These are phyloP conservation scores for Spicauda simplicius DNA, from an alignment of 2,888 invertebrate species.

Conservation along the genomic window DNA sequence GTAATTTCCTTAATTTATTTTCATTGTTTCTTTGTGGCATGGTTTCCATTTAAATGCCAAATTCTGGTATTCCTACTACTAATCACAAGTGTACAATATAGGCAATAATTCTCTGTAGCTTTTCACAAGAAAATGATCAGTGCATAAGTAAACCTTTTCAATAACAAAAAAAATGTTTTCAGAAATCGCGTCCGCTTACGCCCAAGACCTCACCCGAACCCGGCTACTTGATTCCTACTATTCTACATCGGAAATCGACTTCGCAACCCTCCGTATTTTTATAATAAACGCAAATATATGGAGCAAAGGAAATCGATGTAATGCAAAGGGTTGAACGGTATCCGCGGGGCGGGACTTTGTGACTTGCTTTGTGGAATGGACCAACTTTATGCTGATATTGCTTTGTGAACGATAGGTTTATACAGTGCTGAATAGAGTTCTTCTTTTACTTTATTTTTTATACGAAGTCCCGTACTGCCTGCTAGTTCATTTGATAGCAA, in stretches of 20 bases:
- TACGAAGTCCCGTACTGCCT: too few relatives aligned
- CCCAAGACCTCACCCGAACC: neutral
- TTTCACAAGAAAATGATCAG: neutral
- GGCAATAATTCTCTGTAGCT: too few relatives aligned
- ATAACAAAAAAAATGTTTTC: neutral
- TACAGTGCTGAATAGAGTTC: neutral
- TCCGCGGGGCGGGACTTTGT: slow-evolving; percentile 22
- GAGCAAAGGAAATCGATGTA: slow-evolving; percentile 25
- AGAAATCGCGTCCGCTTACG: neutral
- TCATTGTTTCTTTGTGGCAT: too few relatives aligned
- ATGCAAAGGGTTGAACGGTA: slow-evolving; percentile 27
- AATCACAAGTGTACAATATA: too few relatives aligned
- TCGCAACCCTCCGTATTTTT: slow-evolving; percentile 22
- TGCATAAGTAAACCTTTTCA: neutral
- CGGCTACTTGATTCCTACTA: slow-evolving; percentile 22
- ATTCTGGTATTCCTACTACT: too few relatives aligned
- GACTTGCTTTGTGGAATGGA: neutral
- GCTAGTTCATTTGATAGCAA: too few relatives aligned
- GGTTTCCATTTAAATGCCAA: too few relatives aligned
- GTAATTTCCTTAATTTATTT: too few relatives aligned
- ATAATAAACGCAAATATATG: slow-evolving; percentile 32
- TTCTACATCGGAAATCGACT: slow-evolving; percentile 27
- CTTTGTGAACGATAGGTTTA: neutral
- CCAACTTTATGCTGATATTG: too few relatives aligned
- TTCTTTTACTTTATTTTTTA: neutral